Conservation (phyloP, 2,113 vertebrate genomes). For the Xenopus laevis region DNA sequence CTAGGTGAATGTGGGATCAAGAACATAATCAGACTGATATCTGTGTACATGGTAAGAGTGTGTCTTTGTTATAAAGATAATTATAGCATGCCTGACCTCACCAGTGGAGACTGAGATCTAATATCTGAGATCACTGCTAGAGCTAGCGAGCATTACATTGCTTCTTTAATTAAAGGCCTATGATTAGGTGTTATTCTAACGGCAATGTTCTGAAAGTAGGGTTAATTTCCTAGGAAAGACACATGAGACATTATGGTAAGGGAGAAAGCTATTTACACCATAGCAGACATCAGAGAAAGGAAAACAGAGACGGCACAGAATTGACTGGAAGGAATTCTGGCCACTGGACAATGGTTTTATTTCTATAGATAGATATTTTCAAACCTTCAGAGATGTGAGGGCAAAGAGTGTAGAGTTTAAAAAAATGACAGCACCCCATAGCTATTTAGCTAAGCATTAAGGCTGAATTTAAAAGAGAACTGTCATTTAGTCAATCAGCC, state of each 20-base stretch:
- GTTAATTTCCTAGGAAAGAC: neutral
- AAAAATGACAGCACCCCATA: conserved; percentile 22
- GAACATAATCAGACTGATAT: too few species aligned
- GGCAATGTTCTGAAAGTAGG: neutral
- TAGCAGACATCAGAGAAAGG: neutral
- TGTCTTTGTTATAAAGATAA: neutral
- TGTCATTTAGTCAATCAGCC: too few species aligned
- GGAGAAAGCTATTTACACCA: neutral
- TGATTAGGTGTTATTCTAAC: neutral
- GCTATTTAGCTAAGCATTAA: neutral
- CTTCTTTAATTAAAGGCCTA: neutral
- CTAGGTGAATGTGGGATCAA: too few species aligned
- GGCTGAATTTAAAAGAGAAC: neutral
- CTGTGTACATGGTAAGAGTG: neutral
- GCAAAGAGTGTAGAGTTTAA: conserved; percentile 16
- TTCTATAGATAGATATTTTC: conserved; percentile 13
- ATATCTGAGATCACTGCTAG: neutral
- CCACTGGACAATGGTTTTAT: conserved; percentile 29
- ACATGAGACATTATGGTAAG: neutral
- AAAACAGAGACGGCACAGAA: conserved; percentile 13
- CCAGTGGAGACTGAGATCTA: neutral
- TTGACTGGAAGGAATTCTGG: conserved; percentile 30
- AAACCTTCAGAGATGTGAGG: conserved; percentile 26
- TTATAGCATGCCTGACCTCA: conserved; percentile 1
- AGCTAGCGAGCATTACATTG: neutral